Percentiles rank a stretch among this genome's conserved stretches.
Conservation (phyloP, 1,140 invertebrate genomes). For the Atta texana region DNA sequence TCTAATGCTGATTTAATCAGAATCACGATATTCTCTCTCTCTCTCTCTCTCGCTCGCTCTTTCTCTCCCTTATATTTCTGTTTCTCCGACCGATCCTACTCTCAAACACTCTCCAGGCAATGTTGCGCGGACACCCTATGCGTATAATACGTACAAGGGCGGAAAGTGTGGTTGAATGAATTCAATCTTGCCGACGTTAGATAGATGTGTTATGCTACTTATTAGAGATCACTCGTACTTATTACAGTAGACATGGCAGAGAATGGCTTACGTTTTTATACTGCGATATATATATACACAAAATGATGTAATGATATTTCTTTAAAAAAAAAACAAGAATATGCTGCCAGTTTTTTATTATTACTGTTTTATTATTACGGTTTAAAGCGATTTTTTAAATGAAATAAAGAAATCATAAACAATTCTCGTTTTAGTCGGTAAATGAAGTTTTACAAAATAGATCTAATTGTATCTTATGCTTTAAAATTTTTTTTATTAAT, state of each 20-base stretch:
- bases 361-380: not conserved
- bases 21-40: constrained; percentile 10
- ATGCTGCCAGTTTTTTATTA: no score
- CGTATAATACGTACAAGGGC: not conserved
- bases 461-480: not conserved
- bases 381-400: not conserved
- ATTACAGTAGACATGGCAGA: not conserved
- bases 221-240: constrained; percentile 36
- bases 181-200: constrained; percentile 55
- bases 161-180: constrained; percentile 61
- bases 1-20: constrained; percentile 62
- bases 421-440: not conserved
- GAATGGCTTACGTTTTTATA: not conserved
- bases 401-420: not conserved
- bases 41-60: not conserved
- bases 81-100: constrained; percentile 18
- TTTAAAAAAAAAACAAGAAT: not conserved
- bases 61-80: constrained; percentile 9
- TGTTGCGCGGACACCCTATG: constrained; percentile 15
- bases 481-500: not conserved
- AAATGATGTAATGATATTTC: not conserved
- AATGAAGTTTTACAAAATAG: not conserved
- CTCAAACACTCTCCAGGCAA: constrained; percentile 32
- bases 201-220: constrained; percentile 36
- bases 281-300: not conserved